Evolutionary conservation across 2,113 vertebrate species (phyloP).

Genomic region (Lycocorax pyrrhopterus): DNA sequence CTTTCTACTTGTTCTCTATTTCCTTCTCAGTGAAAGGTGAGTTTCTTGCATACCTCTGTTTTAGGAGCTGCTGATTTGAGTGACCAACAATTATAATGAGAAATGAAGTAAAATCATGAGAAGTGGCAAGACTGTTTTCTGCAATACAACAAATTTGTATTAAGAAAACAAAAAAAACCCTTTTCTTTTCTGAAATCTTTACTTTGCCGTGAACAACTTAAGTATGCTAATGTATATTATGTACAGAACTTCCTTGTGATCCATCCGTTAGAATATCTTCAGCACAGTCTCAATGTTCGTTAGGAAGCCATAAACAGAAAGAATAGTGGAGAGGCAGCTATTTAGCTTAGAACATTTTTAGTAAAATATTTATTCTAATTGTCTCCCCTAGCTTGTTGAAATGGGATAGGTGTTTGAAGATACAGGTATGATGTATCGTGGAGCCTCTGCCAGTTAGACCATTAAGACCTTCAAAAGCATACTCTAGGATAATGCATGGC

Average conservation of each 20-base stretch:
- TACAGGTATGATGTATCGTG: background rate
- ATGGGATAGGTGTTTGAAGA: constrained; percentile 40
- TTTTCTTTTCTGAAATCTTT: background rate
- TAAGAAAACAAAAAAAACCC: background rate
- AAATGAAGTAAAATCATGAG: background rate
- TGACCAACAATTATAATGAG: background rate
- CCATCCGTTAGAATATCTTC: background rate
- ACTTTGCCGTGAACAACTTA: background rate
- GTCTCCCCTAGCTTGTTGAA: constrained; percentile 19
- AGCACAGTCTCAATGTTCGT: constrained; percentile 2
- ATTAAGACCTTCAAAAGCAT: constrained; percentile 41
- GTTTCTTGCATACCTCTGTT: background rate
- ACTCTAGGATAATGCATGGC: background rate
- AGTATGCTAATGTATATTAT: background rate
- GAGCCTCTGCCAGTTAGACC: constrained; percentile 27
- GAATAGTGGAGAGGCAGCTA: background rate
- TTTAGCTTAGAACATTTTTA: constrained; percentile 37
- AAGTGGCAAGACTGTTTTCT: background rate
- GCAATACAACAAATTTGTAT: background rate
- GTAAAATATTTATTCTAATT: constrained; percentile 68
- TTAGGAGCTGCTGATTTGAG: background rate
- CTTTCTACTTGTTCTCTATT: background rate
- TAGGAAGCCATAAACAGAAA: constrained; percentile 63
- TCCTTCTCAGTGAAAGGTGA: background rate
- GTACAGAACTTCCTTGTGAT: background rate